Evolutionary conservation across 1,140 invertebrate species (phyloP).

Genomic region (Drosophila simulans): DNA sequence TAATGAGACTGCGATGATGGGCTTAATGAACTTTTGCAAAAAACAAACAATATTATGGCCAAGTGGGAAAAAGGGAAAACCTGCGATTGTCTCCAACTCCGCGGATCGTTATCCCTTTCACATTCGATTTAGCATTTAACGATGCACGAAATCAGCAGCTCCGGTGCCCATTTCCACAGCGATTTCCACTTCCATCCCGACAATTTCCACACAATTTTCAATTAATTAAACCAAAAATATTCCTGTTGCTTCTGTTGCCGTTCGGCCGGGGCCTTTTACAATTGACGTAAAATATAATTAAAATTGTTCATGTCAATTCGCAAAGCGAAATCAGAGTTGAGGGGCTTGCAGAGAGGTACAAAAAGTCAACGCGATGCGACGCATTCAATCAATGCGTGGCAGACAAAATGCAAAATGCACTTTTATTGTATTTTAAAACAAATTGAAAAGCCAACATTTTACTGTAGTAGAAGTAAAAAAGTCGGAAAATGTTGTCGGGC

Average conservation of each 20-base stretch:
- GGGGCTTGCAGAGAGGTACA: not conserved
- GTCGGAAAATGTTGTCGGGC: constrained; percentile 14
- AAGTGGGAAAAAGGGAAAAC: constrained; percentile 38
- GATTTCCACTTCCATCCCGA: constrained; percentile 26
- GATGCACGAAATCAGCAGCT: constrained; percentile 38
- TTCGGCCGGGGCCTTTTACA: constrained; percentile 60
- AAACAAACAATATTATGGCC: not conserved
- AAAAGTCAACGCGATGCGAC: constrained; percentile 45
- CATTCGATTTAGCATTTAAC: constrained; percentile 57
- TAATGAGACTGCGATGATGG: constrained; percentile 57
- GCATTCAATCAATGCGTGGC: constrained; percentile 79
- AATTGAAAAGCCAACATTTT: constrained; percentile 73
- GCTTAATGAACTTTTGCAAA: constrained; percentile 73
- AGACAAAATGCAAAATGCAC: constrained; percentile 77
- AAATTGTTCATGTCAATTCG: constrained; percentile 72
- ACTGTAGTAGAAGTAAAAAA: constrained; percentile 28
- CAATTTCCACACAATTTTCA: constrained; percentile 66
- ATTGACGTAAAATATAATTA: constrained; percentile 83
- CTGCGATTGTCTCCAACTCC: constrained; percentile 28
- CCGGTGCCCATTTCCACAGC: constrained; percentile 38
- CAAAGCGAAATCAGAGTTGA: constrained; percentile 34
- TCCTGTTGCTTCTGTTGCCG: constrained; percentile 57
- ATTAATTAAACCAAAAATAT: constrained; percentile 80
- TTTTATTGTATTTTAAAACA: constrained; percentile 83
- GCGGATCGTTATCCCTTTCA: constrained; percentile 40